These are phyloP conservation scores for Grammomys dolichurus DNA, from an alignment of 2,113 vertebrate species.

Conservation along the genomic window DNA sequence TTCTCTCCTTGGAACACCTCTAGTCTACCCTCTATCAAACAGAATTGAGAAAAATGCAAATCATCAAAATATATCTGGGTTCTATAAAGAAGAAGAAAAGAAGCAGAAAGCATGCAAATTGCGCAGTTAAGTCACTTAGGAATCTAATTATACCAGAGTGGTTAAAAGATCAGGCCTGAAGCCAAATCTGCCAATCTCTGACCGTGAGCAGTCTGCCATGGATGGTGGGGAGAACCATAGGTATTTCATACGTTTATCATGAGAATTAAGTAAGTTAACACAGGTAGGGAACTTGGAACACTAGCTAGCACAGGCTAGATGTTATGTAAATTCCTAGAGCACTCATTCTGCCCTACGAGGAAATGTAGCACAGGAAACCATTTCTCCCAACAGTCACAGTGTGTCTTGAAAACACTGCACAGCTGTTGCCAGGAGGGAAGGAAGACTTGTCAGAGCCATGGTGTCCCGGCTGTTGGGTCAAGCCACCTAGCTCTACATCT, in stretches of 20 bases:
- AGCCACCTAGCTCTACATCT: neutral
- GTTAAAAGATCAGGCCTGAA: neutral
- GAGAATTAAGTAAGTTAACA: neutral
- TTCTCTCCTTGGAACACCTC: conserved; percentile 95
- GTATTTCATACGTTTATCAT: neutral
- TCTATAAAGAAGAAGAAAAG: neutral
- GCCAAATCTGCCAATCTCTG: neutral
- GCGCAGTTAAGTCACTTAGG: neutral
- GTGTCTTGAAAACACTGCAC: neutral
- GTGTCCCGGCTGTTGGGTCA: neutral
- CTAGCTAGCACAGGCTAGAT: neutral
- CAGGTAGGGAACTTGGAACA: neutral
- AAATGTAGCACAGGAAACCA: neutral
- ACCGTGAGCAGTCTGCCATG: neutral
- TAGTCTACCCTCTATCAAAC: conserved; percentile 92
- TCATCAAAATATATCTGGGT: conserved; percentile 55
- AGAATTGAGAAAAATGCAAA: conserved; percentile 54
- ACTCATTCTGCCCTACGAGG: neutral
- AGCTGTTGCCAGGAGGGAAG: neutral
- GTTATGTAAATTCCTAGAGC: neutral
- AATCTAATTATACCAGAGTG: neutral
- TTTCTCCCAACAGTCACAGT: neutral
- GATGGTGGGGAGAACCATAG: no score
- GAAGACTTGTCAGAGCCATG: neutral
- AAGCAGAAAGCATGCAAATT: neutral